These are phyloP conservation scores for Drosophila neonasuta DNA, from an alignment of 2,888 invertebrate genomes.

Conservation along the genomic window DNA sequence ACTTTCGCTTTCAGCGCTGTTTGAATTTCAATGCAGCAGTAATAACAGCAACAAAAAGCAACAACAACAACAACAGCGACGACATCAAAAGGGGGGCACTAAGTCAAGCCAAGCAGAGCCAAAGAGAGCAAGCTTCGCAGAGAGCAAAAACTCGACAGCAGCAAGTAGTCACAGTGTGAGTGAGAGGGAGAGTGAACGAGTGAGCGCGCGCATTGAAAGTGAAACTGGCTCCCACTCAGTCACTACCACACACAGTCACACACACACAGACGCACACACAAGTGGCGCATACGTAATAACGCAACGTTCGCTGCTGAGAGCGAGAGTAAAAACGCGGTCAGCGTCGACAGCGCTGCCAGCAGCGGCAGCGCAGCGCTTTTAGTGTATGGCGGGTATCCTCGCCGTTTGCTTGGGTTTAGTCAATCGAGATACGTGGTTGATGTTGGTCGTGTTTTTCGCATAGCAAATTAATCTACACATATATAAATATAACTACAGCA, in stretches of 20 bases:
- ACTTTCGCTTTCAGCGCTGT: slow-evolving; percentile 80
- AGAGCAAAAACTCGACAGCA: slow-evolving; percentile 8
- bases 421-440: slow-evolving; percentile 83
- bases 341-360: slow-evolving; percentile 37
- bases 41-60: slow-evolving; percentile 24
- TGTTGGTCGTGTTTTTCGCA: slow-evolving; percentile 82
- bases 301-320: slow-evolving; percentile 57
- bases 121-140: slow-evolving; percentile 25
- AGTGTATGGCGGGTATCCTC: slow-evolving; percentile 79
- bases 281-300: slow-evolving; percentile 68
- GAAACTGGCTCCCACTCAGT: slow-evolving; percentile 61
- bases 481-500: slow-evolving; percentile 23
- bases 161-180: slow-evolving; percentile 12
- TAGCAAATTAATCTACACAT: slow-evolving; percentile 55
- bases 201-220: slow-evolving; percentile 66
- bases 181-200: slow-evolving; percentile 29
- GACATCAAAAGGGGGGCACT: slow-evolving; percentile 67
- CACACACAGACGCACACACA: slow-evolving; percentile 20
- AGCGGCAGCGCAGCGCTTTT: slow-evolving; percentile 42
- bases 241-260: slow-evolving; percentile 24
- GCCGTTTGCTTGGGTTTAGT: slow-evolving; percentile 82
- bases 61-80: slow-evolving; percentile 19
- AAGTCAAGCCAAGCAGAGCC: slow-evolving; percentile 70
- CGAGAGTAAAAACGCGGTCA: slow-evolving; percentile 62
- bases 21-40: slow-evolving; percentile 61